Conservation (phyloP, 1,140 invertebrate genomes). For the Drosophila kurseongensis region DNA sequence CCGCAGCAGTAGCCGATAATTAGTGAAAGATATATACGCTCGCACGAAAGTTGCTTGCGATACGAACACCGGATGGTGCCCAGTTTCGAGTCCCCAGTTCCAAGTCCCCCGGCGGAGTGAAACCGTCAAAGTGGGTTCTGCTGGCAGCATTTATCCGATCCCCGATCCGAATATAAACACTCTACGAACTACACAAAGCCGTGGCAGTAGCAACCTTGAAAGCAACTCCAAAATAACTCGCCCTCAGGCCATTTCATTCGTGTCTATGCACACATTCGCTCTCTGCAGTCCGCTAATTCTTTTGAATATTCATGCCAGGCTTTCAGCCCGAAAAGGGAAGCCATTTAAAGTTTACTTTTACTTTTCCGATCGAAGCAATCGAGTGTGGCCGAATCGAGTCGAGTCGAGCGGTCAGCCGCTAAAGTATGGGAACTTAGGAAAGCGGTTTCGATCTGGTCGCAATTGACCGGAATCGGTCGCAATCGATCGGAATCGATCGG, state of each 20-base stretch:
- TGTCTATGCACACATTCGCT: background rate
- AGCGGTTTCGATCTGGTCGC: slow-evolving; percentile 3
- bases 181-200: too few relatives aligned
- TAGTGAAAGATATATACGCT: slow-evolving; percentile 56
- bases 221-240: slow-evolving; percentile 23
- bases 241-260: slow-evolving; percentile 30
- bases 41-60: slow-evolving; percentile 52
- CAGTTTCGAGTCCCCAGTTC: background rate
- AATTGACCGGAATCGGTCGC: too few relatives aligned
- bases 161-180: too few relatives aligned
- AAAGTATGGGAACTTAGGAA: slow-evolving; percentile 12
- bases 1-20: slow-evolving; percentile 39
- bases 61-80: slow-evolving; percentile 10
- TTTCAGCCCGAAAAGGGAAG: slow-evolving; percentile 43
- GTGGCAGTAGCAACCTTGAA: slow-evolving; percentile 30
- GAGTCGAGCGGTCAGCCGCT: background rate
- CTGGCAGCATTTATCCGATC: background rate
- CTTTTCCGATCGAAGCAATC: slow-evolving; percentile 37
- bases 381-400: slow-evolving; percentile 13
- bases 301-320: slow-evolving; percentile 31
- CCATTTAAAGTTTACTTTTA: slow-evolving; percentile 52
- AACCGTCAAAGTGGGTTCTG: slow-evolving; percentile 4
- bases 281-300: slow-evolving; percentile 8
- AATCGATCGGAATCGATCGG: background rate
- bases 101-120: slow-evolving; percentile 15